Conservation (phyloP, 2,888 invertebrate species). For the Horisme vitalbata region DNA sequence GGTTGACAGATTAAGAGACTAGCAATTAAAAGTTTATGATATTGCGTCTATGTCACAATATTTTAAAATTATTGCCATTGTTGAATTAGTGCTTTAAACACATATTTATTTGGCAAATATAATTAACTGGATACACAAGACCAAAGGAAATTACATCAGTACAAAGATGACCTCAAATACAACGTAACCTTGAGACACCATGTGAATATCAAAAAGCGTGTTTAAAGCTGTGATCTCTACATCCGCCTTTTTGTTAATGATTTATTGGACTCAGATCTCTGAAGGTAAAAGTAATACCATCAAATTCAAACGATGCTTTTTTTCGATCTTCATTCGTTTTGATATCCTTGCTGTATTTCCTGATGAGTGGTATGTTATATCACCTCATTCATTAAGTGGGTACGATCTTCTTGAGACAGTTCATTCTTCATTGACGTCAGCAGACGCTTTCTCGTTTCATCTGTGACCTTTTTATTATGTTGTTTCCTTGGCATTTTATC, state of each 20-base stretch:
- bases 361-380: neutral
- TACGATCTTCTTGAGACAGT: neutral
- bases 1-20: neutral
- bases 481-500: neutral
- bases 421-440: too few species aligned
- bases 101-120: conserved; percentile 17
- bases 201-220: conserved; percentile 32
- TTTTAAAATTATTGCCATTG: too few species aligned
- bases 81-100: too few species aligned
- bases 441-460: conserved; percentile 1
- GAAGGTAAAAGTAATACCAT: neutral
- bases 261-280: conserved; percentile 6
- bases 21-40: too few species aligned
- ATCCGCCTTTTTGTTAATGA: conserved; percentile 30
- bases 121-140: conserved; percentile 27
- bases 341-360: neutral
- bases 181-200: conserved; percentile 32
- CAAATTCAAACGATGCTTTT: too few species aligned
- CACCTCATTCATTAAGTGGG: neutral
- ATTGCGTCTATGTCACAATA: too few species aligned
- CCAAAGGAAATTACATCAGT: conserved; percentile 32
- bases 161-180: conserved; percentile 29
- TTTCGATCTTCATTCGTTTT: too few species aligned
- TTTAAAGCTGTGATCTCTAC: conserved; percentile 27
- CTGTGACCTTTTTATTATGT: conserved; percentile 18